Base-by-base conservation (phyloP, 64 coral and sea anemone species). In the Montipora foliosa region DNA sequence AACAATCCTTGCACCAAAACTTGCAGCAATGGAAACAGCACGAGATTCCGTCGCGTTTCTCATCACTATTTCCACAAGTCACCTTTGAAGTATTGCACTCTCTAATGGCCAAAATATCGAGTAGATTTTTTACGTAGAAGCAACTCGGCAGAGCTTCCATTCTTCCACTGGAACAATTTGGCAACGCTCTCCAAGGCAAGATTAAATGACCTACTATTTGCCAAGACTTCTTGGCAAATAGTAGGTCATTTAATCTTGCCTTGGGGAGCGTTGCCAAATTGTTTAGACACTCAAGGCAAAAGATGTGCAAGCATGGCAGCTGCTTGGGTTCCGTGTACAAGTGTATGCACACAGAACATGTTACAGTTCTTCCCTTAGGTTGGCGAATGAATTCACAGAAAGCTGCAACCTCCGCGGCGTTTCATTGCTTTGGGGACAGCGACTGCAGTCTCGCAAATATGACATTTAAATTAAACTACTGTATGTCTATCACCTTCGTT, bases 291-390 rank as follows among this genome's bases (percentile, higher is more conserved):
- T 68, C 44, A 67, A 89, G 93, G 45, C 95, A 96, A 60, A 96
- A 96, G 25, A 88, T 94, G 15, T 96, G 95, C 57, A 96, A 90
- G 44, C 95, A 96, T 22, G 88, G 95, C 58, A 96, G 62, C 12
- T 67, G 89, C 20, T 96, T 96, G 29, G 95, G 95, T 37, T 96
- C 78, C 75, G 76, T 93, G 57, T 90, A 96, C 78, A 84, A 64
- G 69, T 91, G 87, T 12, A 93, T 58, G 85, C 95, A 96, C 45
- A 94, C 57, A 72, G 81, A 74, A 44, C 95, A 96, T 68, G 95
- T 96, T 58, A 96, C 66, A 37, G 37, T 76, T 91, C 82, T 72
- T 96, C 82, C 44, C 51, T 93, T 24, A 93, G 49, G 24, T 64
- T 66, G 57, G 60, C 24, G 55, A 83, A 59, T 24, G 64, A 50